These are phyloP conservation scores for Anguilla rostrata DNA, from an alignment of 2,113 vertebrate species.

Conservation along the genomic window DNA sequence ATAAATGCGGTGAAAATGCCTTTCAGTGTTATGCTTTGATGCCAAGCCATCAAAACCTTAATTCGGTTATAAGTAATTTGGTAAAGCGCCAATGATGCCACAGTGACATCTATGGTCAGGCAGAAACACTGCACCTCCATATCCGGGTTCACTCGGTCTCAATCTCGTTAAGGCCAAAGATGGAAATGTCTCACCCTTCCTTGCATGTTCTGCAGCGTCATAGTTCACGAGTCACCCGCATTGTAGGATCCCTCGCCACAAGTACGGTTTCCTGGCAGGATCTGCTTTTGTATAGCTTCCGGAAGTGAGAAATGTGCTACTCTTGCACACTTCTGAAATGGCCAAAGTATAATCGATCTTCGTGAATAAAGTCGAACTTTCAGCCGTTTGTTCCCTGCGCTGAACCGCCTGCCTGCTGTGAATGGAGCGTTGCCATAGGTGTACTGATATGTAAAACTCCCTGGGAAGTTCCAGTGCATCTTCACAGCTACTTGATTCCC, in stretches of 20 bases:
- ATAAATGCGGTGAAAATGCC: no score
- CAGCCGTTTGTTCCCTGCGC: slow-evolving; percentile 16
- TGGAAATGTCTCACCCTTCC: slow-evolving; percentile 42
- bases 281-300: not conserved
- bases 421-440: not conserved
- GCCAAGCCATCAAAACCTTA: no score
- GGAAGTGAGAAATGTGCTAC: not conserved
- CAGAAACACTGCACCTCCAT: slow-evolving; percentile 8
- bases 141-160: not conserved
- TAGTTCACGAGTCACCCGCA: not conserved
- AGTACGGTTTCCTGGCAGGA: not conserved
- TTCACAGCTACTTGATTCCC: not conserved
- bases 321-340: not conserved
- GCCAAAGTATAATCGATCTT: not conserved
- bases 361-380: not conserved
- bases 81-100: not conserved
- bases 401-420: not conserved
- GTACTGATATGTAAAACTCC: not conserved
- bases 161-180: slow-evolving; percentile 43
- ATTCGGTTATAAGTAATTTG: not conserved
- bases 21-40: no score
- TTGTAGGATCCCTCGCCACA: not conserved
- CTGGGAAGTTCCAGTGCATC: not conserved
- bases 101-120: slow-evolving; percentile 16
- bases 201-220: not conserved